A percentile compares a stretch with the other conserved stretches of the same genome.
Conservation (phyloP, 2,797 vertebrate genomes). For the Schizothorax lantsangensis region DNA sequence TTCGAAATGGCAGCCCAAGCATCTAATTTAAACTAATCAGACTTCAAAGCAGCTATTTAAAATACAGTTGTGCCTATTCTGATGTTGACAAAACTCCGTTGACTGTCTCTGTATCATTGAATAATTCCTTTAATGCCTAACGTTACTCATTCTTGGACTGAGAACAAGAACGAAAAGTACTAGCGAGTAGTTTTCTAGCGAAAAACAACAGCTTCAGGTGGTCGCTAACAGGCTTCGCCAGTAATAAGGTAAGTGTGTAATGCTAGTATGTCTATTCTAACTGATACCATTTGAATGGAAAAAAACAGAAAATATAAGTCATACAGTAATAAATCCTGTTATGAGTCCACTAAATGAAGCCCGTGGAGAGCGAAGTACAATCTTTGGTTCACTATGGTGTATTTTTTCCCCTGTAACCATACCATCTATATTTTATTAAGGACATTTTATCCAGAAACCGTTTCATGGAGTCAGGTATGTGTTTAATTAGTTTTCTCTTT, state of each 20-base stretch:
- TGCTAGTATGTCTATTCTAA: not conserved
- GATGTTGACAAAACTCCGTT: not conserved
- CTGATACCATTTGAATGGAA: not conserved
- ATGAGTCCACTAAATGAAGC: too few species aligned
- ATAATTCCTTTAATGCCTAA: not conserved
- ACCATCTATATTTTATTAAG: not conserved
- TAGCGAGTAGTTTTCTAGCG: not conserved
- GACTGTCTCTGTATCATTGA: not conserved
- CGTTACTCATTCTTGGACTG: not conserved
- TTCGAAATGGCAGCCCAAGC: not conserved
- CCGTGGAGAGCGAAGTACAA: not conserved
- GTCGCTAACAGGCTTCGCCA: not conserved
- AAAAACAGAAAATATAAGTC: not conserved
- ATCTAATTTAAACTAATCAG: constrained; percentile 16
- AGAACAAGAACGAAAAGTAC: not conserved
- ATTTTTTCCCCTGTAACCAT: not conserved
- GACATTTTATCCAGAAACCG: not conserved
- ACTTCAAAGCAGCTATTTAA: not conserved
- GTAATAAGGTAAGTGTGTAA: constrained; percentile 3
- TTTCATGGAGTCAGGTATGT: not conserved
- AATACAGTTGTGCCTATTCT: not conserved
- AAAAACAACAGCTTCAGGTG: constrained; percentile 26
- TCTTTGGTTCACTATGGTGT: not conserved
- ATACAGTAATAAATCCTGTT: too few species aligned
- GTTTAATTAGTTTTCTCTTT: constrained; percentile 9